Base-by-base conservation (phyloP, 1,140 invertebrate species). In the Polypedilum pembai region DNA sequence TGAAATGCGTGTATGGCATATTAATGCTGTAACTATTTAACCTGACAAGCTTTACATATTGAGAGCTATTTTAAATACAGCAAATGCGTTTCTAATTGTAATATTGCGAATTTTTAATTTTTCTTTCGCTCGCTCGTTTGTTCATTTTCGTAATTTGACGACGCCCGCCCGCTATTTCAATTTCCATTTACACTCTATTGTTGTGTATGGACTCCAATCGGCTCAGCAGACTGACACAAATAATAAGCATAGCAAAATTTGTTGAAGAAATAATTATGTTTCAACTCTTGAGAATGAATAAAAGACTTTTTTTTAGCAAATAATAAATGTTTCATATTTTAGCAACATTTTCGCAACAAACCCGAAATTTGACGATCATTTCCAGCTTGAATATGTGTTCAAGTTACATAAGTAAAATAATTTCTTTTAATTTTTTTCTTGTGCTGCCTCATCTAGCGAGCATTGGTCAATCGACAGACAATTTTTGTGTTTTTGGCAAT, bases 1-100 rank as follows among this genome's bases (percentile, higher is more conserved):
- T 56, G 45, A 56, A 56, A 33, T 33, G 24, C n/a, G 45, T 56
- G 45, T n/a, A 56, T n/a, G 45, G n/a, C 45, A 56, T 56, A n/a
- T 56, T 56, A 56, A 56, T n/a, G 12, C 45, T 56, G n/a, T n/a
- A 56, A 56, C n/a, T n/a, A 56, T 15, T 56, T n/a, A 56, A n/a
- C 45, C 45, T 15, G n/a, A 56, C 45, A 56, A 33, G 24, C 45
- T 56, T 56, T 45, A 12, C 41, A 45, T 45, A 45, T 45, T 8
- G 41, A 12, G 41, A 12, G 41, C 41, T 45, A 45, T 45, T 45
- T 45, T 56, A n/a, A 56, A 56, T 56, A 56, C 45, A 33, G 10
- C 45, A 56, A 56, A 56, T 56, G 45, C 45, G 45, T n/a, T 56
- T 56, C 45, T 56, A 56, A 56, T 56, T 56, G 45, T 56, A 56